Evolutionary conservation across 1,140 invertebrate species (phyloP), one percentile per base, ranked within the genome.

Genomic region (Cydia amplana): DNA sequence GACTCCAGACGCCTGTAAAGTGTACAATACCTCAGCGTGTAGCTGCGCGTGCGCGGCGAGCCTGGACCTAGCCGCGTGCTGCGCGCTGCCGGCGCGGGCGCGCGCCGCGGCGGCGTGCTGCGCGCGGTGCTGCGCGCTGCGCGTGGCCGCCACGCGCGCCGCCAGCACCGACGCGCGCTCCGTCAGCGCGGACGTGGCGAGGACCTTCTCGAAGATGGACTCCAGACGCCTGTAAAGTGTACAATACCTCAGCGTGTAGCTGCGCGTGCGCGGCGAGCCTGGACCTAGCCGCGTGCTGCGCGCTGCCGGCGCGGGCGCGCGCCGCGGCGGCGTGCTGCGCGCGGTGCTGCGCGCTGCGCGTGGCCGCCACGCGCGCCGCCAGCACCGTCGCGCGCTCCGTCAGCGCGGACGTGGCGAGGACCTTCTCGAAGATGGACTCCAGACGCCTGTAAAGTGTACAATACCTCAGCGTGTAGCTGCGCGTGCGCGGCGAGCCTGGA

Each of bases 381-480:
- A 28, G 28, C 3, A 4, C 28, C 28, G 28, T 28, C 2, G 2
- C 28, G 28, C 28, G 28, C 28, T 28, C 28, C 28, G 28, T 28
- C 28, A 28, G 28, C 25, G 25, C 25, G 1, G 25, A 25, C 25
- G 5, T n/a, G n/a, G n/a, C n/a, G n/a, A n/a, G n/a, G n/a, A n/a
- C n/a, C n/a, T n/a, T n/a, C n/a, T n/a, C n/a, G n/a, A n/a, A n/a
- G n/a, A n/a, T n/a, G n/a, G n/a, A n/a, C n/a, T n/a, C n/a, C n/a
- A n/a, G n/a, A n/a, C n/a, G n/a, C n/a, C n/a, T n/a, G n/a, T n/a
- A n/a, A n/a, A n/a, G n/a, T n/a, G n/a, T n/a, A n/a, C n/a, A n/a
- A n/a, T n/a, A 92, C 91, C 80, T 96, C 96, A 74, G 96, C 95
- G 80, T 97, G 95, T 43, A 97, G 85, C 94, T 97, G 97, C 86